A percentile compares a stretch with the other conserved stretches of the same genome.
Evolutionary conservation across 2,113 vertebrate genomes (phyloP).

Genomic region (Meles meles): DNA sequence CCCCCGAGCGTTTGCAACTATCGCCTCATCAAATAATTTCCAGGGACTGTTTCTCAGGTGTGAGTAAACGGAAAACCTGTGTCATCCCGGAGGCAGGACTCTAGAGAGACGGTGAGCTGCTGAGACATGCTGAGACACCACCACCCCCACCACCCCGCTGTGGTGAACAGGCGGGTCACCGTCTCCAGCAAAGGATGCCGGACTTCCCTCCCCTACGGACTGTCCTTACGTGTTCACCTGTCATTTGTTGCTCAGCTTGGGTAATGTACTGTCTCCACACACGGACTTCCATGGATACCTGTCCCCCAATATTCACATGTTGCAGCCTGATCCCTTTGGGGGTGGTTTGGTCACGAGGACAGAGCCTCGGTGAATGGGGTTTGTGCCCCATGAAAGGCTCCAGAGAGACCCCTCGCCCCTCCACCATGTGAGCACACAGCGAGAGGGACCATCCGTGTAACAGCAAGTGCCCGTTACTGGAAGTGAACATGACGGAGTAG

Average conservation of each 20-base stretch:
- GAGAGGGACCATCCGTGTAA: not conserved
- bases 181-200: not conserved
- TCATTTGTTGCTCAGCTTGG: not conserved
- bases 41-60: not conserved
- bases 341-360: not conserved
- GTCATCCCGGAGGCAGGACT: not conserved
- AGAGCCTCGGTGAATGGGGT: not conserved
- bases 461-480: not conserved
- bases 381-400: not conserved
- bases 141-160: rapidly evolving
- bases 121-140: no score
- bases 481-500: not conserved
- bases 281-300: not conserved
- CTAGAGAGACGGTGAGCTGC: rapidly evolving
- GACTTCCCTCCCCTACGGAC: not conserved
- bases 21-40: not conserved
- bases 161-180: rapidly evolving
- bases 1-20: not conserved
- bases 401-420: not conserved
- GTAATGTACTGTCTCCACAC: not conserved
- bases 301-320: not conserved
- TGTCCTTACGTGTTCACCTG: not conserved
- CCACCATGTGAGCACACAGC: not conserved
- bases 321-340: not conserved
- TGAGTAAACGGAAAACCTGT: not conserved